Conservation (phyloP, 2,113 vertebrate species). For the Alectura lathami region DNA sequence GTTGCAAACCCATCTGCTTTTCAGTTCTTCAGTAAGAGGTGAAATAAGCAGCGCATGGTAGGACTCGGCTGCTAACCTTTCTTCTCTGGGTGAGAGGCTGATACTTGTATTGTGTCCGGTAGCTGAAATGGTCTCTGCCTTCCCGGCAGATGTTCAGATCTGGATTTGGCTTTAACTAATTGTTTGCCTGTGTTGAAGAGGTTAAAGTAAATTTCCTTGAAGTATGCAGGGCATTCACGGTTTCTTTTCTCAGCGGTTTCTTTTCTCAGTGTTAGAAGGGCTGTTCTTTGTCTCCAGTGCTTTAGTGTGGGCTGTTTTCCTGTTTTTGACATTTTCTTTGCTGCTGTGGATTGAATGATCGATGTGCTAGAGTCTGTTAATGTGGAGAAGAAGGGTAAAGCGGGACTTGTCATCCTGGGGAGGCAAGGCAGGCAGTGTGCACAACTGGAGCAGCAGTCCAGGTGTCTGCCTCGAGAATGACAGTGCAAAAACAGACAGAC, state of each 20-base stretch:
- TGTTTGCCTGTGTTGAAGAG: background rate
- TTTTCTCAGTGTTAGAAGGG: background rate
- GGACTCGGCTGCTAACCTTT: background rate
- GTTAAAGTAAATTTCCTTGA: background rate
- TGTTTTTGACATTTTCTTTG: background rate
- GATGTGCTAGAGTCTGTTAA: fast-evolving
- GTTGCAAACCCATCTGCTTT: background rate
- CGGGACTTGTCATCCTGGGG: background rate
- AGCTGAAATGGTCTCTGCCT: background rate
- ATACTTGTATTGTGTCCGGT: background rate
- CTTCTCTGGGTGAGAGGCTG: background rate
- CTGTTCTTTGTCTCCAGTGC: background rate
- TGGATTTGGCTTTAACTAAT: background rate
- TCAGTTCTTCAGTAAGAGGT: background rate
- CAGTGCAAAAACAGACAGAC: constrained; percentile 36
- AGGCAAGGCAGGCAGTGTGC: background rate
- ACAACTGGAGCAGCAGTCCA: background rate
- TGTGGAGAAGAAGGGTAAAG: background rate
- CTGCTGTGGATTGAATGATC: background rate
- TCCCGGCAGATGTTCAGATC: background rate
- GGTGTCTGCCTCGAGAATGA: constrained; percentile 58
- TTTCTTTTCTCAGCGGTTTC: background rate
- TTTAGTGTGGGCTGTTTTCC: background rate
- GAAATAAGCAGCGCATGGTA: background rate
- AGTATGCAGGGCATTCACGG: background rate